Evolutionary conservation across 1,140 invertebrate species (phyloP).

Genomic region (Leptinotarsa defecta): DNA sequence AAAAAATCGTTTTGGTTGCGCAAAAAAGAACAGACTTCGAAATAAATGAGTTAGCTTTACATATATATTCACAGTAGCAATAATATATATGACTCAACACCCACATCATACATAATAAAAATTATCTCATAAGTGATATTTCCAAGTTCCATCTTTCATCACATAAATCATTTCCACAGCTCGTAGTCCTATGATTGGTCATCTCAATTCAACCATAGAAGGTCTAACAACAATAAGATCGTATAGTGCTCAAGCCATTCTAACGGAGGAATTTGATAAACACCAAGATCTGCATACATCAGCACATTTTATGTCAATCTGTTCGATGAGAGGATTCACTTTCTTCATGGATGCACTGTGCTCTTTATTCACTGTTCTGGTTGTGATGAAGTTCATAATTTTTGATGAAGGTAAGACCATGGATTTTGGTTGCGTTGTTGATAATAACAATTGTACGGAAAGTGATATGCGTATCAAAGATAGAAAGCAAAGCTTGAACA

Average conservation of each 20-base stretch:
- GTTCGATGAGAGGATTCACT: slow-evolving; percentile 69
- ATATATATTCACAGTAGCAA: background rate
- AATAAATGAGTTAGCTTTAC: background rate
- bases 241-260: slow-evolving; percentile 75
- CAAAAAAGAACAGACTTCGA: background rate
- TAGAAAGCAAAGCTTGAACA: background rate
- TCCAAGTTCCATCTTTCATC: background rate
- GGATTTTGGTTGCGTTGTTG: background rate
- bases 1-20: slow-evolving; percentile 52
- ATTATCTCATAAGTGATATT: background rate
- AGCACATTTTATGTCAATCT: slow-evolving; percentile 68
- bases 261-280: slow-evolving; percentile 80
- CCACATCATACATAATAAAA: background rate
- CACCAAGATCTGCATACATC: slow-evolving; percentile 76
- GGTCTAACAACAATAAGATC: slow-evolving; percentile 89
- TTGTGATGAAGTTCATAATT: slow-evolving; percentile 71
- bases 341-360: slow-evolving; percentile 81
- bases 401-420: slow-evolving; percentile 59
- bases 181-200: slow-evolving; percentile 82
- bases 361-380: slow-evolving; percentile 71
- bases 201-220: slow-evolving; percentile 85
- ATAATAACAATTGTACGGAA: background rate
- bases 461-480: background rate
- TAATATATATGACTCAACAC: background rate
- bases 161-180: slow-evolving; percentile 62